A percentile compares a stretch with the other conserved stretches of the same genome.
phyloP scores from a whole-genome alignment of 2,113 vertebrate genomes.

The Galemys pyrenaicus region DNA sequence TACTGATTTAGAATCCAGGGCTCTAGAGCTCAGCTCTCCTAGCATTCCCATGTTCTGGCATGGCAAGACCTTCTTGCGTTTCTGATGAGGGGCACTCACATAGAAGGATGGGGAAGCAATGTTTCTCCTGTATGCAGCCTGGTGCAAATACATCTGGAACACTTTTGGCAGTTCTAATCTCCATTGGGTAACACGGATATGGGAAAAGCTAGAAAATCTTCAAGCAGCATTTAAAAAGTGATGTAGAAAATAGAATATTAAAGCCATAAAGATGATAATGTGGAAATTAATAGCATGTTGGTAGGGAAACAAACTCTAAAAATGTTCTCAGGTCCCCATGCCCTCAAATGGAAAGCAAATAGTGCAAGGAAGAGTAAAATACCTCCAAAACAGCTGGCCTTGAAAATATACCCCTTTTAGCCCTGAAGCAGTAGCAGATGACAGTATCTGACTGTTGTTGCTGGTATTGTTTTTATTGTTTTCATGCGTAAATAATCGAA shows the following conservation, averaged over 20 bases:
- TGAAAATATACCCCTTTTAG: neutral
- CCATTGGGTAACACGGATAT: neutral
- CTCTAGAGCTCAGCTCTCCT: neutral
- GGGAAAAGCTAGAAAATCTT: neutral
- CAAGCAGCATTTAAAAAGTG: neutral
- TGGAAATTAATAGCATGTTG: neutral
- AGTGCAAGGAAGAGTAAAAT: neutral
- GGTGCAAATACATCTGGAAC: neutral
- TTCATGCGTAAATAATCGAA: slow-evolving; percentile 42
- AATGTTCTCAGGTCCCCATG: neutral
- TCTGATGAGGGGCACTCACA: neutral
- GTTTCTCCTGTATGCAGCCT: neutral
- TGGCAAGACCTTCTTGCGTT: neutral
- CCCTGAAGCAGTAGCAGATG: slow-evolving; percentile 24
- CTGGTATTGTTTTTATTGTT: slow-evolving; percentile 17
- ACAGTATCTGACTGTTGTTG: neutral
- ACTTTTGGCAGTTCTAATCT: neutral
- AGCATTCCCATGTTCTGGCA: fast-evolving
- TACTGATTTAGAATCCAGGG: neutral
- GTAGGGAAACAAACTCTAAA: slow-evolving; percentile 17
- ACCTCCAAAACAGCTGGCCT: neutral
- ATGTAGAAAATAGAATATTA: neutral
- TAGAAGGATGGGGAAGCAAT: neutral
- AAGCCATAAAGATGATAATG: neutral
- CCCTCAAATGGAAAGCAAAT: slow-evolving; percentile 18